Evolutionary conservation across 2,113 vertebrate species (phyloP).

Genomic region (Cololabis saira): DNA sequence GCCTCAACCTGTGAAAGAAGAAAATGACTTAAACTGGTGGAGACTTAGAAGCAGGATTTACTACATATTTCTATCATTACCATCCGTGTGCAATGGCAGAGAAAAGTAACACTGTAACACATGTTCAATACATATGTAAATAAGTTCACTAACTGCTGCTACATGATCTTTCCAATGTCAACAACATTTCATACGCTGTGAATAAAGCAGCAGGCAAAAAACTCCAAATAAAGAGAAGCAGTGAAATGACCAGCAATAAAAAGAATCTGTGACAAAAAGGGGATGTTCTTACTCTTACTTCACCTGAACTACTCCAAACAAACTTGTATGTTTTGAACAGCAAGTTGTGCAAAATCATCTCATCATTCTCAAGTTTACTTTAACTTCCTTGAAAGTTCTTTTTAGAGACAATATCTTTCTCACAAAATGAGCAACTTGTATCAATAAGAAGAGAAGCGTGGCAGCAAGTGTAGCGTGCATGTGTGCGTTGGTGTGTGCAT

Average conservation of each 20-base stretch:
- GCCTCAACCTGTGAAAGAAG: slow-evolving; percentile 88
- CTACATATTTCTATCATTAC: neutral
- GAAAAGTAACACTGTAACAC: neutral
- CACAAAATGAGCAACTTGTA: slow-evolving; percentile 39
- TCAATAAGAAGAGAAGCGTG: slow-evolving; percentile 32
- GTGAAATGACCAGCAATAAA: too few relatives aligned
- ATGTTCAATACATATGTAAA: too few relatives aligned
- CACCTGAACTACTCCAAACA: neutral
- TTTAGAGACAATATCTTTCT: slow-evolving; percentile 28
- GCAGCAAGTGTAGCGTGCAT: slow-evolving; percentile 11
- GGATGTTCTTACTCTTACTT: neutral
- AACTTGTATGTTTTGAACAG: neutral
- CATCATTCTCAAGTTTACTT: slow-evolving; percentile 9
- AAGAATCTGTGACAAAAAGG: too few relatives aligned
- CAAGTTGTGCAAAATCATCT: neutral
- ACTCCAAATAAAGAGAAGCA: too few relatives aligned
- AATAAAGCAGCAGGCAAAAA: too few relatives aligned
- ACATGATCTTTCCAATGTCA: too few relatives aligned
- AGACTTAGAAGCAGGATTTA: neutral
- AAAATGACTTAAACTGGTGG: neutral
- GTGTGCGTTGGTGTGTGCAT: neutral
- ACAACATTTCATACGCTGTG: too few relatives aligned
- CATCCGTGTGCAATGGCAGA: neutral
- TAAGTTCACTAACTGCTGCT: neutral
- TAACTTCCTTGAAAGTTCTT: slow-evolving; percentile 4